Percentiles rank a stretch among this genome's conserved stretches.
These are phyloP conservation scores for Tichodroma muraria DNA, from an alignment of 2,113 vertebrate genomes.

Conservation along the genomic window DNA sequence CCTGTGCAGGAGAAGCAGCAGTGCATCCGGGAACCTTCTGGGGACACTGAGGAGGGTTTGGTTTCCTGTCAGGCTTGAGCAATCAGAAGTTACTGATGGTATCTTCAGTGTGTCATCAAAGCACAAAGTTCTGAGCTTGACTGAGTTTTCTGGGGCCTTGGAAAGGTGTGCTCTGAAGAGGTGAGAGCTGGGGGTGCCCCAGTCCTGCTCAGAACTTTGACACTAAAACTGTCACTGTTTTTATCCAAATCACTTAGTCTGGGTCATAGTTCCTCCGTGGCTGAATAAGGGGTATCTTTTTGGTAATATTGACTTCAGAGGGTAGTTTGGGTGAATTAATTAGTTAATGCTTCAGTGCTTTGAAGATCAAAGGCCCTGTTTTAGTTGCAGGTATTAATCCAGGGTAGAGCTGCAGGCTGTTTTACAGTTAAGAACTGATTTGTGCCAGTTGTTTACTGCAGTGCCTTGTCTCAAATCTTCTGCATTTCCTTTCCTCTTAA, in stretches of 20 bases:
- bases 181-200: not conserved
- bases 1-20: not conserved
- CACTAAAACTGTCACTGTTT: not conserved
- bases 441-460: constrained; percentile 20
- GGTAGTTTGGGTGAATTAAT: not conserved
- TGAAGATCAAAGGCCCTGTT: constrained; percentile 22
- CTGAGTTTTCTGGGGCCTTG: not conserved
- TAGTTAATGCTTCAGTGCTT: constrained; percentile 2
- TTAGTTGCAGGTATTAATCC: not conserved
- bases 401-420: not conserved
- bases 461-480: not conserved
- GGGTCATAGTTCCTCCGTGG: not conserved
- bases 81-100: not conserved
- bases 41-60: not conserved
- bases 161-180: not conserved
- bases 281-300: not conserved
- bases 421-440: not conserved
- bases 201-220: not conserved
- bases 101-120: not conserved
- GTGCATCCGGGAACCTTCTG: not conserved
- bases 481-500: not conserved
- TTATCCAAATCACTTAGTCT: not conserved
- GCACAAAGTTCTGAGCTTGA: not conserved
- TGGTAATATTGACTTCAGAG: not conserved
- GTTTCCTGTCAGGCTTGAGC: not conserved